Conservation (phyloP, 2,888 invertebrate genomes). For the Polylopha cassiicola region DNA sequence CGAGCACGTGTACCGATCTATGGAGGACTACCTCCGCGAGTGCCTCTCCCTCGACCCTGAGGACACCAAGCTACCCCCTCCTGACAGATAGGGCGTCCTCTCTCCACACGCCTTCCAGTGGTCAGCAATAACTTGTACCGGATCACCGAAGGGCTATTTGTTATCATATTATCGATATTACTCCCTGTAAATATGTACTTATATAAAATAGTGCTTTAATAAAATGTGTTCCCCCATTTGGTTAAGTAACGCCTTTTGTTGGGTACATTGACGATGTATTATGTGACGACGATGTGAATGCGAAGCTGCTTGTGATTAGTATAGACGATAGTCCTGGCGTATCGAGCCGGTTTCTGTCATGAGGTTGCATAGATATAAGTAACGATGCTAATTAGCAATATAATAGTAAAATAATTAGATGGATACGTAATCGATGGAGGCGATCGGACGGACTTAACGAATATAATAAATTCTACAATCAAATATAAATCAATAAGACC, state of each 20-base stretch:
- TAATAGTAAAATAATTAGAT: constrained; percentile 29
- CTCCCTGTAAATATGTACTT: constrained; percentile 68
- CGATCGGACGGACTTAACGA: constrained; percentile 21
- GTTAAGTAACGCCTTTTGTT: constrained; percentile 40
- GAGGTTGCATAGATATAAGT: constrained; percentile 39
- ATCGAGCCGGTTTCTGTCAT: constrained; percentile 37
- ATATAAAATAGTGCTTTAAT: constrained; percentile 70
- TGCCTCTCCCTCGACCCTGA: constrained; percentile 92
- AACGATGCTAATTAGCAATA: constrained; percentile 34
- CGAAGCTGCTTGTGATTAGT: constrained; percentile 48
- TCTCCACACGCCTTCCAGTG: constrained; percentile 8
- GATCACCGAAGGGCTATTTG: constrained; percentile 36
- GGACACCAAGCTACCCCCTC: constrained; percentile 80
- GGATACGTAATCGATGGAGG: constrained; percentile 24
- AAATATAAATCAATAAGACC: constrained; percentile 54
- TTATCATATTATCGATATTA: constrained; percentile 47
- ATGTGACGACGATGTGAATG: constrained; percentile 19
- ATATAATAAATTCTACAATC: constrained; percentile 39
- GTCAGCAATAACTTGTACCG: constrained; percentile 30
- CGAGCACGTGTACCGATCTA: constrained; percentile 93
- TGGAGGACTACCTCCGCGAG: constrained; percentile 94
- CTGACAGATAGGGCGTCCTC: constrained; percentile 64
- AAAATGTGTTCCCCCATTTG: constrained; percentile 66
- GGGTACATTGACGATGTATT: constrained; percentile 25
- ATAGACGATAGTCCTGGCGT: constrained; percentile 32